Evolutionary conservation across 2,113 vertebrate species (phyloP).

Genomic region (Hydrolagus affinis): DNA sequence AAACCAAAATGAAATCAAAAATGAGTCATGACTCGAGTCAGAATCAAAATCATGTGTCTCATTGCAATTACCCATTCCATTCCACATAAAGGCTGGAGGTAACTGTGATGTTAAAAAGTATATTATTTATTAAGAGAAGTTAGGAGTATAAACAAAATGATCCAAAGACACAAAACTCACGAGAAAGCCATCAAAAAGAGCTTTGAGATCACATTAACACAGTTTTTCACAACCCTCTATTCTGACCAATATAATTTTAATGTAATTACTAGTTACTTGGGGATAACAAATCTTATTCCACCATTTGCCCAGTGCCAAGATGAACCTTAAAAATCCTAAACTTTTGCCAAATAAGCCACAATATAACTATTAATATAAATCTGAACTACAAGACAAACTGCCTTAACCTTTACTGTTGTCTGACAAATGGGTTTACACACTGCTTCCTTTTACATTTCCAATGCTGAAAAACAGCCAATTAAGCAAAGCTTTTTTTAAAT

Average conservation of each 20-base stretch:
- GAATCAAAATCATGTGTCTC: neutral
- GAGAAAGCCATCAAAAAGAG: neutral
- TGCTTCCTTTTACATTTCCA: conserved; percentile 42
- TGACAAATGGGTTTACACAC: conserved; percentile 47
- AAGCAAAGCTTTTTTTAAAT: conserved; percentile 43
- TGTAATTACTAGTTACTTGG: neutral
- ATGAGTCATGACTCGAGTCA: neutral
- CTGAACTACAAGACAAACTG: conserved; percentile 53
- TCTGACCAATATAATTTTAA: neutral
- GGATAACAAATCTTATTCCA: neutral
- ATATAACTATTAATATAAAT: conserved; percentile 53
- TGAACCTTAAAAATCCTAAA: conserved; percentile 50
- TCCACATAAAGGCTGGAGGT: neutral
- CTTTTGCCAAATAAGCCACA: conserved; percentile 49
- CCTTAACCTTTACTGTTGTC: conserved; percentile 51
- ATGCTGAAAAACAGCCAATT: conserved; percentile 42
- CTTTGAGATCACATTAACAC: neutral
- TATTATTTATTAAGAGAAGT: neutral
- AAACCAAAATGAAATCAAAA: neutral
- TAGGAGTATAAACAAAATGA: neutral
- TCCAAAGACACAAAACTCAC: neutral
- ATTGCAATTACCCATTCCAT: neutral
- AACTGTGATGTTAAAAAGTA: neutral
- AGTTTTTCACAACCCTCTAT: neutral
- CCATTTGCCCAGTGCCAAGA: conserved; percentile 40